Evolutionary conservation across 2,888 invertebrate genomes (phyloP), one percentile per base, ranked within the genome.

Genomic region (Harpagoxenus sublaevis): DNA sequence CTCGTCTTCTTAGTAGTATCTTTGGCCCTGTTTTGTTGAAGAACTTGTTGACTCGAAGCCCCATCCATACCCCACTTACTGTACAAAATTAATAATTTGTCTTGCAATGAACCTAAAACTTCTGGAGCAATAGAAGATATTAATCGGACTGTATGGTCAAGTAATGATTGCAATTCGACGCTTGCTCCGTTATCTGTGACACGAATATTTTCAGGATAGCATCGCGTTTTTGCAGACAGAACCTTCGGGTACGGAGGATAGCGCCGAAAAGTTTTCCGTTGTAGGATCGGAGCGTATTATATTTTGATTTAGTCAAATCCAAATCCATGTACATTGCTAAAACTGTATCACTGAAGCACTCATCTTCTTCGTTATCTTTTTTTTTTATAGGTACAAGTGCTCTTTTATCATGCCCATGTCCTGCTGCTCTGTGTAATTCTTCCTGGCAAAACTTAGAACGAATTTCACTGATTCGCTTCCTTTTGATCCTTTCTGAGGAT

Each of bases 281-380:
- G 53, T 78, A 66, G n/a, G 78, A 55, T 78, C 66, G 78, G 31
- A 78, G 78, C 66, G 51, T 78, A n/a, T 78, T 65, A 68, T 66
- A 78, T 68, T 78, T 78, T 9, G 63, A 63, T 78, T 66, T 78
- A 42, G 78, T 78, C 55, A 55, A 55, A 55, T 55, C 9, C 23
- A 55, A 55, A 55, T 55, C 23, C 55, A 55, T 55, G 55, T 51
- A 78, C 78, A 78, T 66, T 28, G 78, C 66, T 18, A 78, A 53
- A 65, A 65, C 78, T 55, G 42, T 39, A 53, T 78, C 42, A 66
- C 18, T 78, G 35, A 66, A 31, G 31, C 18, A 23, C 48, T 66
- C 51, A 65, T 48, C 51, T 65, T 65, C 53, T 53, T 28, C 53
- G 55, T 18, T 39, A 42, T 78, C 28, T n/a, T 65, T 55, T 55